Percentiles rank a stretch among this genome's conserved stretches.
phyloP scores from a whole-genome alignment of 2,797 vertebrate genomes.

The Cynodonichthys magdalenae region DNA sequence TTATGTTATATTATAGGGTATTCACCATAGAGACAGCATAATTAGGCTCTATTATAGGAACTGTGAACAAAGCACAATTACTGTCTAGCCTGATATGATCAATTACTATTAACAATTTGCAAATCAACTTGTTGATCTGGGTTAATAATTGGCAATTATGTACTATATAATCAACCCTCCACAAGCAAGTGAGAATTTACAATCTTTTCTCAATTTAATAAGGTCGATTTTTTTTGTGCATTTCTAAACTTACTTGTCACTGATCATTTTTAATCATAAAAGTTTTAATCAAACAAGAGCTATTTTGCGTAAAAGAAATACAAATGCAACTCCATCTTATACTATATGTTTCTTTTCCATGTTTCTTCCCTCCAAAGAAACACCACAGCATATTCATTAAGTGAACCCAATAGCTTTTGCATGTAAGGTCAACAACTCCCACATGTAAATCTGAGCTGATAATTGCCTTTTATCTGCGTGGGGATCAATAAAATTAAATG shows the following conservation, averaged over 20 bases:
- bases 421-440: conserved; percentile 88
- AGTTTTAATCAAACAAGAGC: conserved; percentile 40
- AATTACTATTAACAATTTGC: conserved; percentile 71
- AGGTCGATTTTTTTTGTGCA: conserved; percentile 16
- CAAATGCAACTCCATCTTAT: background rate
- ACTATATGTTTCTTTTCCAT: conserved; percentile 53
- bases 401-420: conserved; percentile 89
- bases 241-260: conserved; percentile 31
- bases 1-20: conserved; percentile 55
- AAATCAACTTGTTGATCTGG: conserved; percentile 60
- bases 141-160: conserved; percentile 72
- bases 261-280: conserved; percentile 41
- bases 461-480: conserved; percentile 87
- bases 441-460: conserved; percentile 91
- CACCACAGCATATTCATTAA: conserved; percentile 87
- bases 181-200: conserved; percentile 56
- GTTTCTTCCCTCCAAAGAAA: conserved; percentile 82
- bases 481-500: conserved; percentile 91
- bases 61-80: conserved; percentile 61
- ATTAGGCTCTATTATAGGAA: conserved; percentile 63
- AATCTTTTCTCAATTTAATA: conserved; percentile 21
- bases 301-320: background rate
- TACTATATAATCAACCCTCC: conserved; percentile 60
- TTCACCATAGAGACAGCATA: conserved; percentile 60
- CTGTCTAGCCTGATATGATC: conserved; percentile 63